phyloP scores from a whole-genome alignment of 2,797 vertebrate genomes.

The Lepus oiostolus region DNA sequence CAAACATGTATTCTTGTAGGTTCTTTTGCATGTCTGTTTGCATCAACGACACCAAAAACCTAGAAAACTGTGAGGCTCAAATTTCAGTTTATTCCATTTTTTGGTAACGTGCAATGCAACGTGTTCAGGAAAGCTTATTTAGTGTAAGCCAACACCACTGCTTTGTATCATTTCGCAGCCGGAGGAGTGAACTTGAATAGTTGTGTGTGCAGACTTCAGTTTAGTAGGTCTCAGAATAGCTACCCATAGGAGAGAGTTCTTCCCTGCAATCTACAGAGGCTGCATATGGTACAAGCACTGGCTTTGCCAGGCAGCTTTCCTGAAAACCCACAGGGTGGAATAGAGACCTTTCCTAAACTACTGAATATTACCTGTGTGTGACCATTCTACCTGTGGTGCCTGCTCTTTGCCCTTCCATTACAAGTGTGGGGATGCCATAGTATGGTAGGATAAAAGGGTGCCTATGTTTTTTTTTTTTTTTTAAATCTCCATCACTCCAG shows the following conservation, averaged over 20 bases:
- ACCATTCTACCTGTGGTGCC: not conserved
- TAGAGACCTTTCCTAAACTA: not conserved
- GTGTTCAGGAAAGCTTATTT: conserved; percentile 42
- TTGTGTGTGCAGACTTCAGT: not conserved
- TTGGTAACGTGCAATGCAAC: not conserved
- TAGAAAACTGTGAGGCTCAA: not conserved
- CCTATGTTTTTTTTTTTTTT: not conserved
- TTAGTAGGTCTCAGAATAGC: not conserved
- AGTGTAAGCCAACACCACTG: not conserved
- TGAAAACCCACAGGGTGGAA: conserved; percentile 19
- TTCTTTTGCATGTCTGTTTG: not conserved
- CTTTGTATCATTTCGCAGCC: conserved; percentile 52
- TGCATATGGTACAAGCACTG: not conserved
- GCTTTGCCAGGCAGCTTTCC: not conserved
- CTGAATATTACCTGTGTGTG: accelerated
- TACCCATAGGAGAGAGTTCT: not conserved
- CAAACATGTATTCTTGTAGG: not conserved
- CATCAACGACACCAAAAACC: not conserved
- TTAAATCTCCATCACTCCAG: not conserved
- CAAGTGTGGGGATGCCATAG: not conserved
- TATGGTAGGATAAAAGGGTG: not conserved
- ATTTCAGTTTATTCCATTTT: not conserved
- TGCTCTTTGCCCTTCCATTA: not conserved
- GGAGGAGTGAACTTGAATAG: not conserved
- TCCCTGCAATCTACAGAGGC: not conserved